Percentiles rank a stretch among this genome's conserved stretches.
Evolutionary conservation across 2,888 invertebrate genomes (phyloP).

Genomic region (Drosophila longiperda): DNA sequence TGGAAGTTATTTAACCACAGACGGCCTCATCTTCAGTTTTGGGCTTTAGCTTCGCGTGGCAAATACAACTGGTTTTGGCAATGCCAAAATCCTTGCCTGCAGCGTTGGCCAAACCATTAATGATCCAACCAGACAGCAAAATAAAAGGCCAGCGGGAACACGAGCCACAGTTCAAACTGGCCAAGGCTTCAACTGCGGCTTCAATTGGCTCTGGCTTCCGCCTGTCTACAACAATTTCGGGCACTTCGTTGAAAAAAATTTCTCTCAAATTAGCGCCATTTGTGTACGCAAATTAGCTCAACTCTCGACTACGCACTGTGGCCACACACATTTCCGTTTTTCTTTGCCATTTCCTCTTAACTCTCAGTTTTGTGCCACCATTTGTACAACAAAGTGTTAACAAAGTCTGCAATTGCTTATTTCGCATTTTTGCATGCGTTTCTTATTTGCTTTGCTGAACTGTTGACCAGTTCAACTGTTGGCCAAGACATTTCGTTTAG

Average conservation of each 20-base stretch:
- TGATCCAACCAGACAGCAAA: slow-evolving; percentile 40
- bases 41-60: slow-evolving; percentile 5
- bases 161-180: slow-evolving; percentile 45
- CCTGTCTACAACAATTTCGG: slow-evolving; percentile 47
- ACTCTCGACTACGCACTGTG: slow-evolving; percentile 61
- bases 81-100: slow-evolving; percentile 65
- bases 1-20: slow-evolving; percentile 49
- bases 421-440: slow-evolving; percentile 17
- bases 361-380: neutral
- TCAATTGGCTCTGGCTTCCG: slow-evolving; percentile 55
- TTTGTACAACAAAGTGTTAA: slow-evolving; percentile 21
- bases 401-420: slow-evolving; percentile 24
- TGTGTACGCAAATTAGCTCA: slow-evolving; percentile 70
- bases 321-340: slow-evolving; percentile 58
- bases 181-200: slow-evolving; percentile 29
- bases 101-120: slow-evolving; percentile 60
- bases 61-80: slow-evolving; percentile 55
- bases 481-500: slow-evolving; percentile 1
- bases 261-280: slow-evolving; percentile 76
- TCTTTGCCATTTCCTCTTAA: slow-evolving; percentile 50
- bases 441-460: slow-evolving; percentile 31
- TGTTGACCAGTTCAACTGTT: slow-evolving; percentile 24
- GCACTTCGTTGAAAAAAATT: slow-evolving; percentile 48
- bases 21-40: slow-evolving; percentile 45
- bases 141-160: slow-evolving; percentile 56